Evolutionary conservation across 2,113 vertebrate species (phyloP).

Genomic region (Aramus guarauna): DNA sequence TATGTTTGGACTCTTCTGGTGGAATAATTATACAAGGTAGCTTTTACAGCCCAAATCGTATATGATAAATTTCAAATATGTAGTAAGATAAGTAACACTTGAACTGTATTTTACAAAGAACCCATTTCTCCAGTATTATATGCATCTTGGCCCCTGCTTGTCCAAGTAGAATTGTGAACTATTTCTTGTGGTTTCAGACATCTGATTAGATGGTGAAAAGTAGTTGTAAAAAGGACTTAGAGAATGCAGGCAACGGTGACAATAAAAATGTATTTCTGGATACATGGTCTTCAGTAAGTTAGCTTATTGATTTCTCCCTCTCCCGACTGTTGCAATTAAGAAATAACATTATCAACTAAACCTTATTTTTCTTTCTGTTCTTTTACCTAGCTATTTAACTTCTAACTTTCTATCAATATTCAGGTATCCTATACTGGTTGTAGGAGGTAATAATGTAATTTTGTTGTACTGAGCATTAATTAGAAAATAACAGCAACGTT

Average conservation of each 20-base stretch:
- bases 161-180: neutral
- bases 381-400: neutral
- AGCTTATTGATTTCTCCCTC: neutral
- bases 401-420: neutral
- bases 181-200: neutral
- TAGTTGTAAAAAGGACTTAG: neutral
- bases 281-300: neutral
- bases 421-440: neutral
- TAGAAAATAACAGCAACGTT: neutral
- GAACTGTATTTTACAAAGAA: neutral
- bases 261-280: neutral
- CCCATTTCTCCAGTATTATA: neutral
- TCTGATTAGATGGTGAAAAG: neutral
- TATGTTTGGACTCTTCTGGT: neutral
- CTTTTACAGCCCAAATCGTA: neutral
- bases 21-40: neutral
- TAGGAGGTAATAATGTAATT: neutral
- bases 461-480: neutral
- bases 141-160: neutral
- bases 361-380: neutral
- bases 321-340: neutral
- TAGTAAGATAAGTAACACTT: neutral
- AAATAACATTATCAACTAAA: neutral
- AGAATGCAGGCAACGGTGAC: neutral
- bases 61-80: neutral